Evolutionary conservation across 2,888 invertebrate genomes (phyloP).

Genomic region (Bellardia bayeri): DNA sequence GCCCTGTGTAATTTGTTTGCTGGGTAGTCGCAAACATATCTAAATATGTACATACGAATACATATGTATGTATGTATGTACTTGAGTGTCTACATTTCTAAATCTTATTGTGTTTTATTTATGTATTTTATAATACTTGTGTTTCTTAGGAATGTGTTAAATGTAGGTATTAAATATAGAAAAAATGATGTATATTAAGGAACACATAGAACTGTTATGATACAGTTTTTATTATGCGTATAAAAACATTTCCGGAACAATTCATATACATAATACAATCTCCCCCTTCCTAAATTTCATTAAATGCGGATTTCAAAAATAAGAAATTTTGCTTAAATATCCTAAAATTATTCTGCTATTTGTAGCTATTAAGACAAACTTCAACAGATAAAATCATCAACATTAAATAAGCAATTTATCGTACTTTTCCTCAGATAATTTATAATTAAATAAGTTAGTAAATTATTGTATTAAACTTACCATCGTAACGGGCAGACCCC

Average conservation of each 20-base stretch:
- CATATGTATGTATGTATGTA: neutral
- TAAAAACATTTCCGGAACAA: conserved; percentile 11
- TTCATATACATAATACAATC: neutral
- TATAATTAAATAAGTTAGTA: neutral
- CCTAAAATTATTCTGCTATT: too few relatives aligned
- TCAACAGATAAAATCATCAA: too few relatives aligned
- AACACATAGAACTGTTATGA: conserved; percentile 12
- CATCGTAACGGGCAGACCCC: conserved; percentile 94
- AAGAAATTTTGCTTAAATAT: too few relatives aligned
- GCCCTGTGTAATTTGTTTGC: too few relatives aligned
- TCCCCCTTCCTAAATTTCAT: too few relatives aligned
- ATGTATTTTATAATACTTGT: neutral
- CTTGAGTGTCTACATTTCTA: too few relatives aligned
- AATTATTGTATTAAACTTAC: conserved; percentile 79
- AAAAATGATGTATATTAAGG: neutral
- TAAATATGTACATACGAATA: neutral
- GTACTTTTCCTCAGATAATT: too few relatives aligned
- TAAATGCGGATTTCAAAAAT: too few relatives aligned
- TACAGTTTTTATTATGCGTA: neutral
- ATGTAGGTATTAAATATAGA: neutral
- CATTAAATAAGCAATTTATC: too few relatives aligned
- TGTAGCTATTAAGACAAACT: too few relatives aligned
- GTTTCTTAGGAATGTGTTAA: neutral
- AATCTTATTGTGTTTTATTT: neutral
- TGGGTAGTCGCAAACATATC: neutral